A percentile compares a stretch with the other conserved stretches of the same genome.
Conservation (phyloP, 1,140 invertebrate species). For the Neuroterus valhalla region DNA sequence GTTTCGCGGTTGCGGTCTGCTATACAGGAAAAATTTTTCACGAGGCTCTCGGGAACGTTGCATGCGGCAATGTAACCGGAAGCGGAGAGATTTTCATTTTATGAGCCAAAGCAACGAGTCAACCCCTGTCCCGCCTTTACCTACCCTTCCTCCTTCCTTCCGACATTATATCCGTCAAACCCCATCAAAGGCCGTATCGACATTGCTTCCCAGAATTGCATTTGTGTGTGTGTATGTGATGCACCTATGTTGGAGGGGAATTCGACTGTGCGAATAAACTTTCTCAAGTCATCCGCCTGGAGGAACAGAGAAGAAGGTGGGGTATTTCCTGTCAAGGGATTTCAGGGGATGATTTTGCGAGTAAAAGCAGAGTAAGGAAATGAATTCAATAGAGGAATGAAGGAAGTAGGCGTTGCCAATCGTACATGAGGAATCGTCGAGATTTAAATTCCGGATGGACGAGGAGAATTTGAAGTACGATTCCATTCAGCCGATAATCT, state of each 20-base stretch:
- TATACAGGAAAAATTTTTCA: conserved; percentile 45
- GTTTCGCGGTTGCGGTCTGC: conserved; percentile 50
- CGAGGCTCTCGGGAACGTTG: conserved; percentile 42
- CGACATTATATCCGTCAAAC: conserved; percentile 44
- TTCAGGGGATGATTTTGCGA: conserved; percentile 13
- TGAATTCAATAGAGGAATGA: conserved; percentile 29
- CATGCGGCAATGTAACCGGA: conserved; percentile 47
- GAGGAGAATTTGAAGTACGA: conserved; percentile 16
- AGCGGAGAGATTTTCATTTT: conserved; percentile 57
- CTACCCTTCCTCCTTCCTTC: conserved; percentile 13
- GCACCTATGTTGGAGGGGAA: not conserved
- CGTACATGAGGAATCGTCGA: conserved; percentile 23
- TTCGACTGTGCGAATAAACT: conserved; percentile 26
- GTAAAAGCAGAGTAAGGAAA: conserved; percentile 16
- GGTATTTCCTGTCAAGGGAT: not conserved
- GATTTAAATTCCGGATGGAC: conserved; percentile 1
- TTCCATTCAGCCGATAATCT: conserved; percentile 14
- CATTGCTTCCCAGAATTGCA: conserved; percentile 6
- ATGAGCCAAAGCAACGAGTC: conserved; percentile 42
- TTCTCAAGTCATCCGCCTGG: conserved; percentile 12
- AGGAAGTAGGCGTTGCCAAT: not conserved
- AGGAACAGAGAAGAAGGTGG: not conserved
- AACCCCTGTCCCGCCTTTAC: not conserved
- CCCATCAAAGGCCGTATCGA: conserved; percentile 48
- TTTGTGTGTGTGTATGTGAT: too few species aligned